phyloP scores from a whole-genome alignment of 2,113 vertebrate species.

The Eonycteris spelaea region DNA sequence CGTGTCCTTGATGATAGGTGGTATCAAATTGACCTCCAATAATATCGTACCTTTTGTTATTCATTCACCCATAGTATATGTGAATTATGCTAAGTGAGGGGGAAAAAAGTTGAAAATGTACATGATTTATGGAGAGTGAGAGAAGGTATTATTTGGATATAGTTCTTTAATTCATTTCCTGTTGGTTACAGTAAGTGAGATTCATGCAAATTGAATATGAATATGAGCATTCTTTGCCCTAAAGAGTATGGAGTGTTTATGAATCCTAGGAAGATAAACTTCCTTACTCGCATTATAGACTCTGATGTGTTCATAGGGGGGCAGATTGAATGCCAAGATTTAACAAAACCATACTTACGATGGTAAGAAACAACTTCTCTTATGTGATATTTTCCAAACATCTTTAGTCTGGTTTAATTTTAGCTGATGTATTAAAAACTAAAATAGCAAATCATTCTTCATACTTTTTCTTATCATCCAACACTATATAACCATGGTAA shows the following conservation, averaged over 20 bases:
- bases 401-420: not conserved
- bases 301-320: not conserved
- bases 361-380: not conserved
- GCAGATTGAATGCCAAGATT: not conserved
- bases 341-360: not conserved
- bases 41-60: not conserved
- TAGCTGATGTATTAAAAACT: not conserved
- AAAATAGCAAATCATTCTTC: not conserved
- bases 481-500: not conserved
- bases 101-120: not conserved
- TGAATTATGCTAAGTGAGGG: not conserved
- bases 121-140: not conserved
- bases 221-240: not conserved
- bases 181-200: not conserved
- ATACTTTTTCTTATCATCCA: not conserved
- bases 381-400: not conserved
- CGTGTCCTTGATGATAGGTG: not conserved
- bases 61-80: not conserved
- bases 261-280: not conserved
- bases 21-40: not conserved
- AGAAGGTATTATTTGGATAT: not conserved
- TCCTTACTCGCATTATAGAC: not conserved
- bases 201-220: not conserved
- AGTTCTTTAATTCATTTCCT: not conserved
- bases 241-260: not conserved